Evolutionary conservation across 2,797 vertebrate genomes (phyloP).

Genomic region (Hirundo rustica): DNA sequence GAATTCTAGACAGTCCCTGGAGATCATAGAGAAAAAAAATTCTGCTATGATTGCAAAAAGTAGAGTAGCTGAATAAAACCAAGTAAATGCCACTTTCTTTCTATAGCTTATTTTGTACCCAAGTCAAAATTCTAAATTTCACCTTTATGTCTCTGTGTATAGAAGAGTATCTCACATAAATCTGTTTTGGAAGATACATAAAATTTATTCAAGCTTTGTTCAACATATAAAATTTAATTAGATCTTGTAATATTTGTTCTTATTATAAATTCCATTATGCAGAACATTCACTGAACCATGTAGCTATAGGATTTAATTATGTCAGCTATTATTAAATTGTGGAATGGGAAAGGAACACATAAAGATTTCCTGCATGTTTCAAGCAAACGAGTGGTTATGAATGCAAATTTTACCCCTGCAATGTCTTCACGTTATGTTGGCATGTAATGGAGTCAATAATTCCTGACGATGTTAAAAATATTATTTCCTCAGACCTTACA

Average conservation of each 20-base stretch:
- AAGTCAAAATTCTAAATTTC: neutral
- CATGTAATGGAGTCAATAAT: neutral
- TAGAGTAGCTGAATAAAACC: neutral
- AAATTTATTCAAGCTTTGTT: neutral
- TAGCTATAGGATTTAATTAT: neutral
- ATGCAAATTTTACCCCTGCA: neutral
- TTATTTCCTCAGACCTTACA: neutral
- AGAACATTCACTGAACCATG: neutral
- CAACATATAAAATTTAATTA: neutral
- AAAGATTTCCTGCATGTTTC: neutral
- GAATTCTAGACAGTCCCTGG: constrained; percentile 1
- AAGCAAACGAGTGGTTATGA: neutral
- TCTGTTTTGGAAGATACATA: neutral
- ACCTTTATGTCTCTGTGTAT: neutral
- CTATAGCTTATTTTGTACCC: neutral
- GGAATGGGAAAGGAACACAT: neutral
- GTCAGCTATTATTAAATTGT: neutral
- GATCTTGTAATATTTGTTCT: neutral
- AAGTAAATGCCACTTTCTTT: neutral
- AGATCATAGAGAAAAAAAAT: neutral
- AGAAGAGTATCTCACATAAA: neutral
- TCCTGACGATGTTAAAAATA: neutral
- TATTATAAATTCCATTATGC: neutral
- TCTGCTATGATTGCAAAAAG: neutral
- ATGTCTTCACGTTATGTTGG: neutral